A percentile compares a stretch with the other conserved stretches of the same genome.
Conservation (phyloP, 2,797 vertebrate species). For the Salarias fasciatus region DNA sequence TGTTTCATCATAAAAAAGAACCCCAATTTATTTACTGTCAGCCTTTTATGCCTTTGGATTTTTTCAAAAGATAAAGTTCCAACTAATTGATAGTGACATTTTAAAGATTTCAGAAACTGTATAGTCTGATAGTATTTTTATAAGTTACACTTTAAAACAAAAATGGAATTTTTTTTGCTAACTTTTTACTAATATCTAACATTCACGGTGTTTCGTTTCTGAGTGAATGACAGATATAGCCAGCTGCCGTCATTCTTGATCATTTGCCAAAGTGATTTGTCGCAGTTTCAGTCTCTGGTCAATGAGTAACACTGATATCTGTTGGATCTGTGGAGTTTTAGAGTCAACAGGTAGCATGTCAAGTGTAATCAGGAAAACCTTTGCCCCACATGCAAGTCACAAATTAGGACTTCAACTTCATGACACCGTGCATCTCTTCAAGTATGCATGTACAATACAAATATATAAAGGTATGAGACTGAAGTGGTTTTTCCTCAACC, state of each 20-base stretch:
- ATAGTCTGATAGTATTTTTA: slow-evolving; percentile 25
- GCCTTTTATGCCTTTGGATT: slow-evolving; percentile 30
- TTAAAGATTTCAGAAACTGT: slow-evolving; percentile 32
- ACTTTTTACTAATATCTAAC: too few relatives aligned
- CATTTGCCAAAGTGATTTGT: slow-evolving; percentile 20
- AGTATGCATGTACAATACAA: too few relatives aligned
- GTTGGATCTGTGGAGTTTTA: slow-evolving; percentile 49
- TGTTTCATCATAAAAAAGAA: slow-evolving; percentile 43
- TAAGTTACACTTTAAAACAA: slow-evolving; percentile 15
- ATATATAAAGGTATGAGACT: too few relatives aligned
- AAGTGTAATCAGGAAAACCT: slow-evolving; percentile 65
- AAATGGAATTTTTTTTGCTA: background rate
- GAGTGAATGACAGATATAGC: slow-evolving; percentile 30
- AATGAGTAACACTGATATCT: slow-evolving; percentile 73
- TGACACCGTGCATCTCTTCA: background rate
- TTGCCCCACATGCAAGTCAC: slow-evolving; percentile 57
- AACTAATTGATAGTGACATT: slow-evolving; percentile 33
- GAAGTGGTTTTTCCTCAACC: too few relatives aligned
- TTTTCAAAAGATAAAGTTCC: slow-evolving; percentile 16
- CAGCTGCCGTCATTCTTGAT: slow-evolving; percentile 37
- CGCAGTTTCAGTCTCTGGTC: slow-evolving; percentile 58
- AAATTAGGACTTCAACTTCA: slow-evolving; percentile 15
- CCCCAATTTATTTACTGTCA: slow-evolving; percentile 51
- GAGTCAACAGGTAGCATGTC: slow-evolving; percentile 65
- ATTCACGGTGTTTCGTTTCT: slow-evolving; percentile 33